Conservation (phyloP, 1,140 invertebrate genomes). For the Cotesia chilonis region DNA sequence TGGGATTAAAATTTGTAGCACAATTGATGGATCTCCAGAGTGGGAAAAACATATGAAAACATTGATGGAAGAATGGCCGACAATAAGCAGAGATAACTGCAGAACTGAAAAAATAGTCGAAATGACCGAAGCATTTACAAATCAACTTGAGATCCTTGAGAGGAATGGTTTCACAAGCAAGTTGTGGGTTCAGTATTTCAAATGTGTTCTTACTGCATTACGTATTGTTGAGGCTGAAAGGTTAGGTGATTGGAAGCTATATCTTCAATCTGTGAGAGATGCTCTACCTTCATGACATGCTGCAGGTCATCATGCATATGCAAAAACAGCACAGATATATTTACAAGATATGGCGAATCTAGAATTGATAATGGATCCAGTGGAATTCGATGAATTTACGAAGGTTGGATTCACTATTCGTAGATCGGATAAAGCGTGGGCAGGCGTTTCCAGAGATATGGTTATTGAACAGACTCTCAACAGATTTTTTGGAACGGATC, state of each 20-base stretch:
- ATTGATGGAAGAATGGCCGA: too few relatives aligned
- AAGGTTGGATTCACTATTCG: conserved; percentile 19
- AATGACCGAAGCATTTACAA: not conserved
- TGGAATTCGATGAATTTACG: conserved; percentile 16
- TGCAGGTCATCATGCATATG: conserved; percentile 52
- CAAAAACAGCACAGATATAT: conserved; percentile 47
- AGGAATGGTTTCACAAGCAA: conserved; percentile 2
- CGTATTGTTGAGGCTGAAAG: conserved; percentile 12
- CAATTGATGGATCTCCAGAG: not conserved
- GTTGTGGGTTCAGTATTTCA: conserved; percentile 13
- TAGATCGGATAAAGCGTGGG: conserved; percentile 21
- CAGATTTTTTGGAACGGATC: conserved; percentile 27
- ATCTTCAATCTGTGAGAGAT: conserved; percentile 3
- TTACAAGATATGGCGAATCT: conserved; percentile 20
- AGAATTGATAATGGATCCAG: conserved; percentile 2
- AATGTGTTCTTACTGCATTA: not conserved
- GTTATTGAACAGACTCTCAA: conserved; percentile 25
- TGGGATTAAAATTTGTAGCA: conserved; percentile 48
- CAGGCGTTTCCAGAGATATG: conserved; percentile 23
- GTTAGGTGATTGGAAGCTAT: conserved; percentile 13
- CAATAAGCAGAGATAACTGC: too few relatives aligned
- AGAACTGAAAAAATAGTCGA: too few relatives aligned
- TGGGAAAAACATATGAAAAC: not conserved
- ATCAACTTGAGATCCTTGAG: conserved; percentile 2
- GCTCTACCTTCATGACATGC: conserved; percentile 27